Evolutionary conservation across 1,140 invertebrate genomes (phyloP), one percentile per base, ranked within the genome.

Genomic region (Nomia melanderi): DNA sequence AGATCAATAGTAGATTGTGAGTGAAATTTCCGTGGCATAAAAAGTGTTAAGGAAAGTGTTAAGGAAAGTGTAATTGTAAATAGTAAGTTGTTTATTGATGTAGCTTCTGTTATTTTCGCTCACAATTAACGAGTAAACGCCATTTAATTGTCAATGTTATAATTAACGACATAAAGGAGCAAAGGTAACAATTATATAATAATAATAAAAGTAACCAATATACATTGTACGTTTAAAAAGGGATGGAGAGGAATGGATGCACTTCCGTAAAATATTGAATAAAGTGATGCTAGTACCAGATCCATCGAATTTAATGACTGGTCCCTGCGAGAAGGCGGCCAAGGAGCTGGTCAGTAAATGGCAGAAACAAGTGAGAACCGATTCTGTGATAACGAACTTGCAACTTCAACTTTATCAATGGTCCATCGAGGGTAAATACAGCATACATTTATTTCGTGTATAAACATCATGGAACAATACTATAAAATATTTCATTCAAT

Each of bases 241-340:
- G 95, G 93, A 97, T 78, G 96, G 96, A 5, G 93, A 95, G 63
- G 96, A 97, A 90, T 98, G 97, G 97, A 87, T 95, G 74, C 88
- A 93, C 36, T 91, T 92, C 70, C 92, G 97, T 39, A 93, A 94
- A 85, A 94, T 95, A 79, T 91, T 97, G 87, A 97, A 97, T 89
- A 95, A 94, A 89, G 88, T 95, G 77, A 91, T 98, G 71, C 91
- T 97, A 33, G 93, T 93, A 85, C 92, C 93, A 39, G 88, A 92
- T 76, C 81, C 92, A 56, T 87, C 92, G 53, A 72, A 85, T 66
- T 92, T 92, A 87, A 87, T 95, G 75, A 84, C 90, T 8, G 81
- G 82, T 5, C 91, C 93, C 27, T 94, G 95, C 33, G 88, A 93
- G 83, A 77, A 90, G 17, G 93, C 93, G 5, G 91, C 94, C 2